phyloP scores from a whole-genome alignment of 2,888 invertebrate genomes.

The Dioctria rufipes region DNA sequence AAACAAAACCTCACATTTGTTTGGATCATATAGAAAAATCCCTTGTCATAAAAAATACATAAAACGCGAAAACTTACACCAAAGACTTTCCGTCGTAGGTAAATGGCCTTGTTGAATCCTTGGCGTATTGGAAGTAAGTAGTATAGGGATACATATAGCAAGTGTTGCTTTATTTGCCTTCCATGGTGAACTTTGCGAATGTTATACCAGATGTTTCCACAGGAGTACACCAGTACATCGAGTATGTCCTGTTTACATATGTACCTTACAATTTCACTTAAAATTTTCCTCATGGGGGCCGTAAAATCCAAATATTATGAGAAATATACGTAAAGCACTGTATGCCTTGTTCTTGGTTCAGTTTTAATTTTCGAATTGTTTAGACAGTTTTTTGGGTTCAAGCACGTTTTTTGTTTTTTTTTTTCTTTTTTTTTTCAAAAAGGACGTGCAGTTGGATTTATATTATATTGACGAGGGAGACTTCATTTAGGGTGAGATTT shows the following conservation, averaged over 20 bases:
- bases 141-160: background rate
- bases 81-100: conserved; percentile 43
- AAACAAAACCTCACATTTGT: conserved; percentile 52
- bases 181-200: conserved; percentile 38
- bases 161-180: conserved; percentile 48
- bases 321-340: conserved; percentile 24
- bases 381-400: conserved; percentile 41
- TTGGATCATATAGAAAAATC: conserved; percentile 47
- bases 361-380: conserved; percentile 48
- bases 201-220: conserved; percentile 50
- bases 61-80: conserved; percentile 49
- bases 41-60: conserved; percentile 48
- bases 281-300: conserved; percentile 44
- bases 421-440: background rate
- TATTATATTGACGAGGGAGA: background rate
- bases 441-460: conserved; percentile 8
- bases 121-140: conserved; percentile 39
- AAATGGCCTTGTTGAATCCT: conserved; percentile 49
- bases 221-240: conserved; percentile 36
- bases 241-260: conserved; percentile 50
- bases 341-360: conserved; percentile 17
- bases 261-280: conserved; percentile 44
- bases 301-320: conserved; percentile 54
- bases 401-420: conserved; percentile 22
- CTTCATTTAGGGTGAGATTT: conserved; percentile 5